Conservation (phyloP, 2,113 vertebrate genomes). For the Rhynchomys soricoides region DNA sequence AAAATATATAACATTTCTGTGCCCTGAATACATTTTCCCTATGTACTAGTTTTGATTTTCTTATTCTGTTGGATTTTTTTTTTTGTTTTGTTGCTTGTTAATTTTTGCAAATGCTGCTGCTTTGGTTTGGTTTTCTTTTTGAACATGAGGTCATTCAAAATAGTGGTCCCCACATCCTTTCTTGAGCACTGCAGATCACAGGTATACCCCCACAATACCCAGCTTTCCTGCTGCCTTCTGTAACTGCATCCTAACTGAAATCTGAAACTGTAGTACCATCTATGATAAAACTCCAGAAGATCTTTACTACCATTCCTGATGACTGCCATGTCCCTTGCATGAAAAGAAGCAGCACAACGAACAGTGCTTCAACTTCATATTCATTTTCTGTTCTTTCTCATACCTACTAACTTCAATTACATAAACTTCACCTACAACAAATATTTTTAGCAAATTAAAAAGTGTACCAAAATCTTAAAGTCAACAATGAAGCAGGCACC, state of each 20-base stretch:
- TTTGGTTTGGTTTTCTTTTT: neutral
- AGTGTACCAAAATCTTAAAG: neutral
- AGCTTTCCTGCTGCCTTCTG: neutral
- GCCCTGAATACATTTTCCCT: neutral
- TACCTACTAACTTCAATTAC: neutral
- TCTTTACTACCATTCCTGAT: neutral
- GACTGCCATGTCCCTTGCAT: neutral
- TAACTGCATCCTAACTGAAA: neutral
- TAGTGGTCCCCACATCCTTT: neutral
- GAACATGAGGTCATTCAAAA: neutral
- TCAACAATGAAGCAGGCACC: neutral
- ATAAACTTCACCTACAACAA: neutral
- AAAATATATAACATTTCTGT: constrained; percentile 14
- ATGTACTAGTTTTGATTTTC: neutral
- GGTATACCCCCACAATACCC: neutral
- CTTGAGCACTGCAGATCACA: neutral
- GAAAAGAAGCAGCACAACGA: neutral
- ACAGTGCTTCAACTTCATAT: neutral
- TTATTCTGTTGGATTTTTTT: neutral
- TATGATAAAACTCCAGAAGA: neutral
- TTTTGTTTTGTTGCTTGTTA: neutral
- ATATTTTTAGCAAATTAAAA: constrained; percentile 21
- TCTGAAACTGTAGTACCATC: neutral
- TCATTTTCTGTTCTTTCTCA: neutral
- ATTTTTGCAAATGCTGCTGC: neutral